phyloP scores from a whole-genome alignment of 2,113 vertebrate species.

The Nettapus auritus region DNA sequence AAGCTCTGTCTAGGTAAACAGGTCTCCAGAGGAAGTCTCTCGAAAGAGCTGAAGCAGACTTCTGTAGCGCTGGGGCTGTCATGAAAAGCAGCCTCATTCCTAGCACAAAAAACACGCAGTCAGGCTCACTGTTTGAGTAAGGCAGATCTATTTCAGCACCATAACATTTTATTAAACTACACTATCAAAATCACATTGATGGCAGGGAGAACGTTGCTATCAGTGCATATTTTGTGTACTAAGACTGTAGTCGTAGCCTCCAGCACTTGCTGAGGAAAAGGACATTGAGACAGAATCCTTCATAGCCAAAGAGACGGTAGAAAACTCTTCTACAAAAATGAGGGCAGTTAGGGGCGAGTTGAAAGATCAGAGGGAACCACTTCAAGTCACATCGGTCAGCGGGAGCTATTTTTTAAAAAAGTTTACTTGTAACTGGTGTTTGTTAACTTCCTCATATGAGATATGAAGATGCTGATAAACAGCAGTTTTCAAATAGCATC shows the following conservation, averaged over 20 bases:
- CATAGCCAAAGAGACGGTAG: constrained; percentile 23
- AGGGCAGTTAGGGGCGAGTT: neutral
- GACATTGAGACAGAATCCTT: constrained; percentile 20
- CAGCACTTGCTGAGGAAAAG: constrained; percentile 10
- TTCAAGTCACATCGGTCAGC: neutral
- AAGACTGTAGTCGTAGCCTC: constrained; percentile 2
- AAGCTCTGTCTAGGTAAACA: neutral
- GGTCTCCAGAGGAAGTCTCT: neutral
- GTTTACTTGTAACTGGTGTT: neutral
- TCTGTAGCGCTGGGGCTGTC: neutral
- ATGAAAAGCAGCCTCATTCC: fast-evolving
- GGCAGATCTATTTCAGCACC: constrained; percentile 47
- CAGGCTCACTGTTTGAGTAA: neutral
- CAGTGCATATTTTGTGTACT: constrained; percentile 42
- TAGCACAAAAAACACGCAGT: neutral
- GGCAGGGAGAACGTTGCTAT: constrained; percentile 56
- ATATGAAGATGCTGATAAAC: neutral
- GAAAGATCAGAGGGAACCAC: neutral
- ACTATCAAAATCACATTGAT: constrained; percentile 72
- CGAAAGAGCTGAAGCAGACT: neutral
- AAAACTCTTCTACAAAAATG: constrained; percentile 63
- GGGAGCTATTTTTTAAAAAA: neutral
- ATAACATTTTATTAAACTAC: constrained; percentile 74
- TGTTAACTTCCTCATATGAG: neutral
- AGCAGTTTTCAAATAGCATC: neutral